Base-by-base conservation (phyloP, 2,797 vertebrate species). In the Gymnothorax javanicus region DNA sequence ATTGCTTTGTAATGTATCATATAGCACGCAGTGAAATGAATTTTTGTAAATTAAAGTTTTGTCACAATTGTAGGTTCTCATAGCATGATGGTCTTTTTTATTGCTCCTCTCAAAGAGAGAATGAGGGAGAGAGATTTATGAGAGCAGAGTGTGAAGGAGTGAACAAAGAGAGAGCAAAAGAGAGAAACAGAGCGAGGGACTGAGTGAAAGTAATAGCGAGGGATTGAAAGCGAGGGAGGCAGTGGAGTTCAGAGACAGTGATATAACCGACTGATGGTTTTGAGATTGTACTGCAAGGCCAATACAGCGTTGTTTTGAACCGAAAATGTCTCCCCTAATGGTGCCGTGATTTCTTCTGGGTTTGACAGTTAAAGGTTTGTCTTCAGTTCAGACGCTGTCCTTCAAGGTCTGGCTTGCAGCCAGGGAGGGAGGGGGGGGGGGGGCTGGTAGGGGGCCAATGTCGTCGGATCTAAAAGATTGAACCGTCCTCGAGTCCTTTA, bases 361-460 rank as follows among this genome's bases (percentile, higher is more conserved):
- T 8, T n/a, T 79, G 75, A 54, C 50, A 54, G 33, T 5, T 52
- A 85, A 62, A 43, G 73, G 62, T 43, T 25, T 27, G 27, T 33
- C 64, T 25, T 52, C 54, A 67, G 50, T 52, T 87, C 73, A 85
- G 23, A 58, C 73, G 71, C 81, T 60, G 50, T 79, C 77, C 87
- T 82, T 87, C 82, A 85, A 85, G 83, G 77, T 89, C 85, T 93
- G 90, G 90, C 82, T 62, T 15, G 0, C 85, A 84, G 88, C 88
- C 86, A 88, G 86, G 85, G 60, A 86, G 87, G 90, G 25, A 17
- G n/a, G 54, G 52, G 20, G 15, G 33, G 33, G 33, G 33, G 33
- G 33, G 33, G 33, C 33, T 43, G 1, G 1, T 43, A 43, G 33
- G 57, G 17, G 57, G 83, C 5, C 33, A 81, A 8, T 81, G 17